A percentile compares a stretch with the other conserved stretches of the same genome.
phyloP scores from a whole-genome alignment of 2,797 vertebrate species.

The Psittacula echo region DNA sequence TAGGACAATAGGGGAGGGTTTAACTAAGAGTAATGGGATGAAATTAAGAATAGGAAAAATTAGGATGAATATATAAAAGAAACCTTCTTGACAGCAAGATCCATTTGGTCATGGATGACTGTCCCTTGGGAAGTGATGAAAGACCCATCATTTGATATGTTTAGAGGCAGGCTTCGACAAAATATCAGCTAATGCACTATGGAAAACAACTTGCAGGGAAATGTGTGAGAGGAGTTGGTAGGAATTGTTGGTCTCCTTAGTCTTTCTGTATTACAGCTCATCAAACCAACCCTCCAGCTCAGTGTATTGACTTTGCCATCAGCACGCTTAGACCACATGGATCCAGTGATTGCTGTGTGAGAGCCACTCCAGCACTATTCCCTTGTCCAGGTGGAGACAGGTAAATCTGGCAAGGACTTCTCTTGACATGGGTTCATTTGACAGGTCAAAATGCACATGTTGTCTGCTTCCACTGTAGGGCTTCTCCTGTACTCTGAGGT shows the following conservation, averaged over 20 bases:
- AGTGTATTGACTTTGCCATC: neutral
- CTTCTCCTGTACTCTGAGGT: neutral
- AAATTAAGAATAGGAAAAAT: slow-evolving; percentile 69
- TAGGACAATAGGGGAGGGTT: slow-evolving; percentile 42
- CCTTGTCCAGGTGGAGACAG: neutral
- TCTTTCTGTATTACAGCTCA: neutral
- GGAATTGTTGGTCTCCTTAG: neutral
- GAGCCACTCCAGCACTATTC: neutral
- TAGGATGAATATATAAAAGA: slow-evolving; percentile 28
- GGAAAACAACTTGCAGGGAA: neutral
- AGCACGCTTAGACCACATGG: neutral
- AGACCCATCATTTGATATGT: neutral
- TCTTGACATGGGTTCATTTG: rapidly evolving
- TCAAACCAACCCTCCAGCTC: neutral
- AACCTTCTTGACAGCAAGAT: slow-evolving; percentile 28
- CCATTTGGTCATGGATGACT: neutral
- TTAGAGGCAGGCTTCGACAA: neutral
- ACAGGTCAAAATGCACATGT: neutral
- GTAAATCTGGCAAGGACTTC: neutral
- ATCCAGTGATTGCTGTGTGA: rapidly evolving
- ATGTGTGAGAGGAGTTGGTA: neutral
- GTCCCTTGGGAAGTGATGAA: slow-evolving; percentile 34
- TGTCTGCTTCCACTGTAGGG: rapidly evolving
- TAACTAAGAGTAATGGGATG: slow-evolving; percentile 66
- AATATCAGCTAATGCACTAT: neutral